These are phyloP conservation scores for Lepidothrix coronata DNA, from an alignment of 2,113 vertebrate species.

Conservation along the genomic window DNA sequence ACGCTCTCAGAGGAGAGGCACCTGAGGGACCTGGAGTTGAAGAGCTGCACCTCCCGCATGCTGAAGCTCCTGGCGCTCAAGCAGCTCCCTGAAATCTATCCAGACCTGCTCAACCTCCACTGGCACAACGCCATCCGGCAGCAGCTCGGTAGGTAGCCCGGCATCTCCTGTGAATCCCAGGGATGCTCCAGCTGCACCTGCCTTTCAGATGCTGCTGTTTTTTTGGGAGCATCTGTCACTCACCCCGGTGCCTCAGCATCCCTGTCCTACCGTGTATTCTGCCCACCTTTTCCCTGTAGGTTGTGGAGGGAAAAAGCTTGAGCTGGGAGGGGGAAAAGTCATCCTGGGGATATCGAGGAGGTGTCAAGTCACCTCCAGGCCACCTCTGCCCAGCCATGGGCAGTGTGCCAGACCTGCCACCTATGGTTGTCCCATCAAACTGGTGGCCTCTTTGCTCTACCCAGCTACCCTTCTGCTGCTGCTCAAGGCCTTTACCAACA, in stretches of 20 bases:
- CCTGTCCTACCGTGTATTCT: not conserved
- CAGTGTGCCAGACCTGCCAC: not conserved
- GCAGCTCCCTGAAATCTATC: constrained; percentile 85
- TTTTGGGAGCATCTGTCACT: not conserved
- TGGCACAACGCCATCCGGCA: constrained; percentile 82
- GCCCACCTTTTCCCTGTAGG: not conserved
- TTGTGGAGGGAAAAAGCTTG: not conserved
- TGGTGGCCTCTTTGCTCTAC: too few species aligned
- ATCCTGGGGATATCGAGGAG: too few species aligned
- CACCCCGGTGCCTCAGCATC: not conserved
- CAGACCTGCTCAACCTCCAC: constrained; percentile 83
- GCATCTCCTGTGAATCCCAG: not conserved
- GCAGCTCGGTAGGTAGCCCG: constrained; percentile 80
- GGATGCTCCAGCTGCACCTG: not conserved
- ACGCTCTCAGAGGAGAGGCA: constrained; percentile 92
- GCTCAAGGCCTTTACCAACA: not conserved
- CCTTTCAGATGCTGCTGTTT: not conserved
- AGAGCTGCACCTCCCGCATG: constrained; percentile 87
- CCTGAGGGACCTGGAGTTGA: constrained; percentile 83
- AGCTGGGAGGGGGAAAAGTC: not conserved
- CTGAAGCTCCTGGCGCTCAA: constrained; percentile 90
- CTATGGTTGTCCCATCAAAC: rapidly evolving
- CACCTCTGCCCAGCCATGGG: not conserved
- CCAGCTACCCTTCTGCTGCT: rapidly evolving
- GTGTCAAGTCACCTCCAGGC: not conserved